Evolutionary conservation across 2,888 invertebrate genomes (phyloP).

Genomic region (Zelleria hepariella): DNA sequence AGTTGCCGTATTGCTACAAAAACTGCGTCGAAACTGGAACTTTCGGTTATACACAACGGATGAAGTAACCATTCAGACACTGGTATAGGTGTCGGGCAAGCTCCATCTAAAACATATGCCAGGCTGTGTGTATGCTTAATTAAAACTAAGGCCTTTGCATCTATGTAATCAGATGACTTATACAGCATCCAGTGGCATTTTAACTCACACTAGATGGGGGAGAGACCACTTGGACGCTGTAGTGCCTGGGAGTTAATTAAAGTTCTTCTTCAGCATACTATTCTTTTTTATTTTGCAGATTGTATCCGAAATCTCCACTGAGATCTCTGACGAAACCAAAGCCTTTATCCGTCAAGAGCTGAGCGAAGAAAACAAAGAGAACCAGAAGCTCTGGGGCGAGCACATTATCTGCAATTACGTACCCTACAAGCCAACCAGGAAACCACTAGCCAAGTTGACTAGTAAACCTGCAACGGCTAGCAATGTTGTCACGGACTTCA

Average conservation of each 20-base stretch:
- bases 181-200: no score
- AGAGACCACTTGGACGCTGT: no score
- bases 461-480: conserved; percentile 45
- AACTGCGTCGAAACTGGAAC: neutral
- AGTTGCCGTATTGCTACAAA: neutral
- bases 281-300: conserved; percentile 34
- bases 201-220: no score
- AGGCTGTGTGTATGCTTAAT: no score
- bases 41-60: no score
- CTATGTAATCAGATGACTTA: no score
- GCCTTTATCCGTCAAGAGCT: conserved; percentile 49
- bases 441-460: conserved; percentile 47
- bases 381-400: conserved; percentile 57
- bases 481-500: conserved; percentile 57
- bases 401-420: conserved; percentile 52
- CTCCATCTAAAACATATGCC: no score
- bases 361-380: conserved; percentile 36
- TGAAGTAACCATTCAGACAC: no score
- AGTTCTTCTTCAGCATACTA: neutral
- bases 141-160: no score
- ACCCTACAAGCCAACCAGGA: conserved; percentile 48
- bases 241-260: no score
- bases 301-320: conserved; percentile 55
- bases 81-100: no score
- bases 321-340: conserved; percentile 61